phyloP scores from a whole-genome alignment of 2,888 invertebrate species.

The Lucinisca nassula region DNA sequence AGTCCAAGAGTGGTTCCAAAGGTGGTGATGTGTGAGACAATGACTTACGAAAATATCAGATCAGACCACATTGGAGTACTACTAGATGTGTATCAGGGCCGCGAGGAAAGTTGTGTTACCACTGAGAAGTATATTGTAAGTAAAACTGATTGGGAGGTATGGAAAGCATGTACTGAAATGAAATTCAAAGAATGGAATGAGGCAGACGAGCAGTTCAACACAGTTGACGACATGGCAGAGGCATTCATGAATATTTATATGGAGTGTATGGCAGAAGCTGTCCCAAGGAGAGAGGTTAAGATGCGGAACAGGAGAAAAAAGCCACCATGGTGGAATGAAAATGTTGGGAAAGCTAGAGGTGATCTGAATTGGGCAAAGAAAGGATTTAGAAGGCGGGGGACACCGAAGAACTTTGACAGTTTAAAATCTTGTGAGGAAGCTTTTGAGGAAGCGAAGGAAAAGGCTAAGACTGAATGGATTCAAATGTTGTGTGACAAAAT shows the following conservation, averaged over 20 bases:
- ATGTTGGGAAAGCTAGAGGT: not conserved
- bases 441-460: not conserved
- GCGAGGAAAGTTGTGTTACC: not conserved
- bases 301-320: constrained; percentile 14
- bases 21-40: constrained; percentile 5
- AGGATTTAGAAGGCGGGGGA: not conserved
- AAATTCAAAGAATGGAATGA: constrained; percentile 14
- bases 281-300: not conserved
- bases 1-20: not conserved
- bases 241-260: constrained; percentile 9
- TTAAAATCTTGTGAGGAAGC: not conserved
- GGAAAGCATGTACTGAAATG: not conserved
- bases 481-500: constrained; percentile 7
- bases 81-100: not conserved
- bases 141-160: constrained; percentile 3
- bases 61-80: not conserved
- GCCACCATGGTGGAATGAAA: constrained; percentile 16
- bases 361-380: constrained; percentile 19
- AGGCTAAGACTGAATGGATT: constrained; percentile 13
- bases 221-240: constrained; percentile 14
- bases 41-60: constrained; percentile 4
- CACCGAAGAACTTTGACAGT: constrained; percentile 1
- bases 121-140: constrained; percentile 3
- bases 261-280: constrained; percentile 20
- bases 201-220: not conserved